Evolutionary conservation across 2,888 invertebrate genomes (phyloP), one percentile per base, ranked within the genome.

Genomic region (Ormyrus rosae): DNA sequence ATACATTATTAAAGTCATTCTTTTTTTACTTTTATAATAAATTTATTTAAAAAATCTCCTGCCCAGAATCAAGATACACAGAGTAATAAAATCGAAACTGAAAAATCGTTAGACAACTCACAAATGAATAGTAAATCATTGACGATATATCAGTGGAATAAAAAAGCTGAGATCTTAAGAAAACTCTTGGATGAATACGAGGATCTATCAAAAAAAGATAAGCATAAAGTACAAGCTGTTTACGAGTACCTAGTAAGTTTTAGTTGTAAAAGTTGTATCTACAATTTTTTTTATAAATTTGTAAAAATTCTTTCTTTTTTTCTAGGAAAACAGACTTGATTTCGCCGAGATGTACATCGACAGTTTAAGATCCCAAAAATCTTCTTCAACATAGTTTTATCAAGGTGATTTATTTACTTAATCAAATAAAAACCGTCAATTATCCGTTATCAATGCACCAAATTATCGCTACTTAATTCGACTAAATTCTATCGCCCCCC

Each of bases 231-330:
- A 8, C 85, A 85, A 75, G 78, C 85, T n/a, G 86, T 88, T 50
- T 84, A 86, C 61, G 87, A 89, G 71, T 89, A 89, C 81, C 81
- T 89, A 86, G 89, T 88, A 80, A 71, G 19, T 9, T 11, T 65
- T 78, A 56, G 46, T 56, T 11, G 11, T 55, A 46, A 50, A 64
- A 58, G 51, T 50, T 48, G 4, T 4, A 34, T 34, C 34, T 69
- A 7, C 1, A 48, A 34, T 19, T 68, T n/a, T 34, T 34, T 34
- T 34, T 34, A 34, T 2, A 1, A 34, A 34, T 34, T 13, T 13
- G 13, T 13, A 0, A 13, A 13, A 50, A 9, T 48, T 63, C 13
- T 55, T 55, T 8, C 34, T 11, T 72, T 10, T 9, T 9, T 67
- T 58, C 0, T 48, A 86, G 86, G 82, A 78, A 6, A 82, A 77